Evolutionary conservation across 2,888 invertebrate genomes (phyloP).

Genomic region (Hypselothyrea guttata): DNA sequence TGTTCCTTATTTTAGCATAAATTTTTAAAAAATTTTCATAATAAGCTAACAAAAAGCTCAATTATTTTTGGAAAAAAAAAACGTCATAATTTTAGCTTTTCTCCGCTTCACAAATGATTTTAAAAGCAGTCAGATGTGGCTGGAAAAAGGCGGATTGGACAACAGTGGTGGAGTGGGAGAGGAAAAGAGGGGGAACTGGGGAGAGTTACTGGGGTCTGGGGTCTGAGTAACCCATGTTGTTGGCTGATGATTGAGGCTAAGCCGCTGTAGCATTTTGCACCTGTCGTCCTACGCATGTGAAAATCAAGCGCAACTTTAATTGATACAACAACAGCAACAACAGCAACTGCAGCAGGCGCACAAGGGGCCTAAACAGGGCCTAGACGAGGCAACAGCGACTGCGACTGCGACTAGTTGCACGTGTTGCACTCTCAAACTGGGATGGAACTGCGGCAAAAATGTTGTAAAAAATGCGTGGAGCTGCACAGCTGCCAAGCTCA

Average conservation of each 20-base stretch:
- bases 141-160: too few species aligned
- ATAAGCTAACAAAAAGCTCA: too few species aligned
- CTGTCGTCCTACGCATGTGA: conserved; percentile 76
- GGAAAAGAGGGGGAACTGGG: too few species aligned
- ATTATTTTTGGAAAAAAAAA: too few species aligned
- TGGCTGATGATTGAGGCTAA: conserved; percentile 27
- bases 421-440: conserved; percentile 39
- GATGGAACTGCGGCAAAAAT: conserved; percentile 63
- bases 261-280: conserved; percentile 72
- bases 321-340: conserved; percentile 65
- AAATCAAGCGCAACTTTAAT: conserved; percentile 74
- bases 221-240: background rate
- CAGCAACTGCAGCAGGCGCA: conserved; percentile 30
- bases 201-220: conserved; percentile 13
- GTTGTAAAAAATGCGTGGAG: conserved; percentile 71
- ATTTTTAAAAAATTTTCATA: too few species aligned
- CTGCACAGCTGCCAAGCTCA: conserved; percentile 51
- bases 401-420: conserved; percentile 56
- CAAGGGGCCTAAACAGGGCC: conserved; percentile 24
- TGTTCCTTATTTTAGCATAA: too few species aligned
- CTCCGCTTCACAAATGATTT: too few species aligned
- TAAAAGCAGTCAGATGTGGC: too few species aligned
- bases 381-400: conserved; percentile 20
- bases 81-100: too few species aligned
- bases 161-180: too few species aligned